phyloP scores from a whole-genome alignment of 2,888 invertebrate genomes.

The Adineta ricciae region DNA sequence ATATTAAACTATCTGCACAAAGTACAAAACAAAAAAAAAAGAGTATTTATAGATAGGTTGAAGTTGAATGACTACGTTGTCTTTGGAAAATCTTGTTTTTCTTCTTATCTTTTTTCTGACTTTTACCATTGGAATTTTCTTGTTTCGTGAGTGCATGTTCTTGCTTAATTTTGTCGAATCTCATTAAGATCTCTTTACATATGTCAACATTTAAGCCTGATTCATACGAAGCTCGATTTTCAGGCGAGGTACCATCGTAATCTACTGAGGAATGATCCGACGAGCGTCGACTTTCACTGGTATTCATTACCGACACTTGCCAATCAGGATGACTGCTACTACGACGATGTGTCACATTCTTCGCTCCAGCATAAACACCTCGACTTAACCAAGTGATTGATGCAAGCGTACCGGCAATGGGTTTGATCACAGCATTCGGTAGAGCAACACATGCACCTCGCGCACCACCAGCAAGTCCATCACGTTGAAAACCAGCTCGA shows the following conservation, averaged over 20 bases:
- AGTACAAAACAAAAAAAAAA: background rate
- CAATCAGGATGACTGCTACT: background rate
- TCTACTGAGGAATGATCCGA: background rate
- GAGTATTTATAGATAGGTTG: background rate
- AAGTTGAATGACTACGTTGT: background rate
- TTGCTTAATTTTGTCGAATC: background rate
- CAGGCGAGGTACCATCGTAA: background rate
- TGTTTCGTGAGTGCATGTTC: background rate
- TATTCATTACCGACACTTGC: background rate
- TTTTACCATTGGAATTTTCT: background rate
- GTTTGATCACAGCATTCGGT: background rate
- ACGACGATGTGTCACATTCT: background rate
- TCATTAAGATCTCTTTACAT: background rate
- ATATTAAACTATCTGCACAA: too few species aligned
- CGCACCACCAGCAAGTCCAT: background rate
- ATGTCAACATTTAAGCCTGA: background rate
- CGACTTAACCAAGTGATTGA: background rate
- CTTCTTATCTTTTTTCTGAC: background rate
- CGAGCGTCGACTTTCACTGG: background rate
- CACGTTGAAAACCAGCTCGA: background rate
- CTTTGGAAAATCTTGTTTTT: background rate
- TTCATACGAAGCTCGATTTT: background rate
- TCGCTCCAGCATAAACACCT: background rate
- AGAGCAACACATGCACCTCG: background rate
- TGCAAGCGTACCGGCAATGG: background rate